A percentile compares a stretch with the other conserved stretches of the same genome.
phyloP scores from a whole-genome alignment of 2,888 invertebrate genomes.

The Odontocerum albicorne region DNA sequence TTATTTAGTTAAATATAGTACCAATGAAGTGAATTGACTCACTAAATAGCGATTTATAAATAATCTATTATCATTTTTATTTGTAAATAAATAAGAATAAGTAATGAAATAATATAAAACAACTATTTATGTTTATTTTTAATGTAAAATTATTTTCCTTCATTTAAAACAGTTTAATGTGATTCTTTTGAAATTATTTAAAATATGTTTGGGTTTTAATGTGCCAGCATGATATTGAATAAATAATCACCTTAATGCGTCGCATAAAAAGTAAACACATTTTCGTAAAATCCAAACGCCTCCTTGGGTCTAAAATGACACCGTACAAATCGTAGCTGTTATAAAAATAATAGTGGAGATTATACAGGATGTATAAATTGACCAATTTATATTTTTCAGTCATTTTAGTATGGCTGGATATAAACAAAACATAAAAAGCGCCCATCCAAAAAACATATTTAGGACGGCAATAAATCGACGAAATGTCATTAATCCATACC shows the following conservation, averaged over 20 bases:
- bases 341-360: constrained; percentile 34
- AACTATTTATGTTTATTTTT: too few species aligned
- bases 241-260: constrained; percentile 19
- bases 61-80: too few species aligned
- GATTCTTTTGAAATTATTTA: too few species aligned
- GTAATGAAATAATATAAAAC: too few species aligned
- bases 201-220: too few species aligned
- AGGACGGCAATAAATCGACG: constrained; percentile 36
- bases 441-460: constrained; percentile 37
- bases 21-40: too few species aligned
- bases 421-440: constrained; percentile 36
- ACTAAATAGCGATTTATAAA: too few species aligned
- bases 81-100: too few species aligned
- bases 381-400: constrained; percentile 34
- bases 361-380: constrained; percentile 35
- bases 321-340: constrained; percentile 32
- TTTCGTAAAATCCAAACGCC: constrained; percentile 22
- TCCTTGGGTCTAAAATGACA: constrained; percentile 11
- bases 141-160: too few species aligned
- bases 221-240: constrained; percentile 8
- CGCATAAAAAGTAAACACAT: constrained; percentile 21
- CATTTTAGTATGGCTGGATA: constrained; percentile 27
- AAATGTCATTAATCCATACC: constrained; percentile 37
- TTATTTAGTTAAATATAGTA: too few species aligned
- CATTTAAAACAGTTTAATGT: too few species aligned